Conservation (phyloP, 35 echinoderm and acorn worm genomes). For the Strongylocentrotus purpuratus region DNA sequence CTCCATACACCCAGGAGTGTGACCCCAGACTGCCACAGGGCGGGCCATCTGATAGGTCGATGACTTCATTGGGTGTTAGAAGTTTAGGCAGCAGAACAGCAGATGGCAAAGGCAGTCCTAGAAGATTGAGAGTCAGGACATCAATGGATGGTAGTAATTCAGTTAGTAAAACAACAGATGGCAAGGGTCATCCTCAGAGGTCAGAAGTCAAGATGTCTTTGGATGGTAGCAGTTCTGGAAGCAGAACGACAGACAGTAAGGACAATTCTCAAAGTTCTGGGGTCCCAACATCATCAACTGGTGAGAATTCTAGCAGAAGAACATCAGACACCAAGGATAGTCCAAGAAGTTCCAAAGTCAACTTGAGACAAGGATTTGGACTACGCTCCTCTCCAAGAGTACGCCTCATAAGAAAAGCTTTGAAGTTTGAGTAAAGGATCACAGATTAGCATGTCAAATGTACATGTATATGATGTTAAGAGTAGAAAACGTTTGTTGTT, state of each 20-base stretch:
- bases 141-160: not conserved
- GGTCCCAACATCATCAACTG: not conserved
- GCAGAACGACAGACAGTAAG: not conserved
- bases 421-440: not conserved
- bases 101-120: not conserved
- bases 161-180: not conserved
- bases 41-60: not conserved
- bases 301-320: not conserved
- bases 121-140: not conserved
- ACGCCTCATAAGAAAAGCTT: not conserved
- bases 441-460: no score
- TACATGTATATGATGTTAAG: no score
- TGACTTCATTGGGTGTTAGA: not conserved
- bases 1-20: not conserved
- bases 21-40: not conserved
- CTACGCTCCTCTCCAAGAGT: not conserved
- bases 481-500: no score
- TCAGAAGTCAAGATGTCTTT: not conserved
- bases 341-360: not conserved
- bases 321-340: not conserved
- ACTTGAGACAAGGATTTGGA: not conserved
- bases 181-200: not conserved
- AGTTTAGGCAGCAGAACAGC: not conserved
- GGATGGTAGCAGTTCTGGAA: not conserved
- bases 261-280: not conserved